Evolutionary conservation across 2,888 invertebrate species (phyloP).

Genomic region (Plutella xylostella): DNA sequence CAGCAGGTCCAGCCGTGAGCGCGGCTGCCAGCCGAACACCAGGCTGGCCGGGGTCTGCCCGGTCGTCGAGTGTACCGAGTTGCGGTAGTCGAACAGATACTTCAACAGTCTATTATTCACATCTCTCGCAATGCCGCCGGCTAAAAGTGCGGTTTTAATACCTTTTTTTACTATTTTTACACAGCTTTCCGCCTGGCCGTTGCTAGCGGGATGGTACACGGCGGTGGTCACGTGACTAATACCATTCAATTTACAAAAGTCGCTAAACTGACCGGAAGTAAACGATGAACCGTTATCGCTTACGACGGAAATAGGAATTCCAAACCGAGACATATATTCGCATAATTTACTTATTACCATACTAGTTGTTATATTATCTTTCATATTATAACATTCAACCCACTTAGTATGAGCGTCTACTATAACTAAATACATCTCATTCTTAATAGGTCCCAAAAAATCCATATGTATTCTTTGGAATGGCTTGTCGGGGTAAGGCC

Average conservation of each 20-base stretch:
- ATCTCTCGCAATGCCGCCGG: neutral
- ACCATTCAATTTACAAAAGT: constrained; percentile 1
- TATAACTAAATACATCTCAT: constrained; percentile 1
- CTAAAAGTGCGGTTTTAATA: neutral
- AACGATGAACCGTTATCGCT: neutral
- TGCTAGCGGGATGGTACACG: too few relatives aligned
- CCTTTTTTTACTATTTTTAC: constrained; percentile 4
- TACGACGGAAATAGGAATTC: neutral
- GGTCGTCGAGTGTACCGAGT: neutral
- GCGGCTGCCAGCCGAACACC: neutral
- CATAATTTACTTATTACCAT: neutral
- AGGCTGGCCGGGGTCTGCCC: neutral
- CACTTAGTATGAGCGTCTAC: constrained; percentile 1
- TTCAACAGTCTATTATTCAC: neutral
- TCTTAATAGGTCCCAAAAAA: constrained; percentile 1
- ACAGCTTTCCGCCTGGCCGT: neutral
- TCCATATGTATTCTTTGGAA: constrained; percentile 2
- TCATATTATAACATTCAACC: constrained; percentile 2
- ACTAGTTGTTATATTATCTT: neutral
- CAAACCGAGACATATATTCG: constrained; percentile 2
- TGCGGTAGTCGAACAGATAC: neutral
- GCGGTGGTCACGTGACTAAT: neutral
- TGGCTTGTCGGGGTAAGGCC: neutral
- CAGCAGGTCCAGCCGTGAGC: neutral
- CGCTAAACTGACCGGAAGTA: neutral